A percentile compares a stretch with the other conserved stretches of the same genome.
Conservation (phyloP, 2,888 invertebrate species). For the Zygaena filipendulae region DNA sequence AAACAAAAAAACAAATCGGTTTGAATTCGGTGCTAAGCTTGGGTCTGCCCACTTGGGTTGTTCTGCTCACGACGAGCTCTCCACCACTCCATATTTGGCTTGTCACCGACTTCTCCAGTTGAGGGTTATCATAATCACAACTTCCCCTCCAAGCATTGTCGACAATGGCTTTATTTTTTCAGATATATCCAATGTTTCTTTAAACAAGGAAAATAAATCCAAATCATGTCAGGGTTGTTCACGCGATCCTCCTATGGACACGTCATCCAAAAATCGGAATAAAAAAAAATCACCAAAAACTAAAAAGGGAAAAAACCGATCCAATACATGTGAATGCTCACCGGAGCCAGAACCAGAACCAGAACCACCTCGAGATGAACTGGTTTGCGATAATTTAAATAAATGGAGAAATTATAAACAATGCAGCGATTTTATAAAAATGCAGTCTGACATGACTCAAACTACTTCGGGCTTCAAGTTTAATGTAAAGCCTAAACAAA, state of each 20-base stretch:
- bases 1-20: no score
- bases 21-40: no score
- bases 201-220: conserved; percentile 8
- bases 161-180: no score
- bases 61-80: no score
- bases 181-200: neutral
- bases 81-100: no score
- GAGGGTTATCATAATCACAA: no score
- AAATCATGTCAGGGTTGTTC: conserved; percentile 1
- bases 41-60: no score
- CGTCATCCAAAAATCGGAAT: conserved; percentile 11
- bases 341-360: conserved; percentile 12
- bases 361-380: conserved; percentile 7
- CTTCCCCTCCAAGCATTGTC: no score
- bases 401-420: conserved; percentile 17
- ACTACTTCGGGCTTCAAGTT: conserved; percentile 34
- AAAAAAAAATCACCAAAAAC: conserved; percentile 18
- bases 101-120: no score
- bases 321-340: conserved; percentile 22
- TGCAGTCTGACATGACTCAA: conserved; percentile 29
- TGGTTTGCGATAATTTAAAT: conserved; percentile 12
- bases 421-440: no score
- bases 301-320: no score
- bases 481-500: conserved; percentile 16
- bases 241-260: no score